Evolutionary conservation across 2,888 invertebrate species (phyloP), one percentile per base, ranked within the genome.

Genomic region (Itoplectis maculator): DNA sequence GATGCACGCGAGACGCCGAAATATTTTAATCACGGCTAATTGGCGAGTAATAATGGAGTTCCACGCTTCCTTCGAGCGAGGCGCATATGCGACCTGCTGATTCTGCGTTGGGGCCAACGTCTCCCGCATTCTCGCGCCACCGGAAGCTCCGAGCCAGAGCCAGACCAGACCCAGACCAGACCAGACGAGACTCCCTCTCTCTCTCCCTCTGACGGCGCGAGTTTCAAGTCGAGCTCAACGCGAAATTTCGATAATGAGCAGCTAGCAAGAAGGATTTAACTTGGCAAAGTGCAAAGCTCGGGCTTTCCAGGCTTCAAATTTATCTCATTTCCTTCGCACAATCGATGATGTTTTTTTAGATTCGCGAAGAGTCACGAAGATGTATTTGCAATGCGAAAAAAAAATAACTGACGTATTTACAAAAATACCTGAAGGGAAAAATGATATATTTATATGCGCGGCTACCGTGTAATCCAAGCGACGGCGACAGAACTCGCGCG

Each of bases 11-110:
- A 91, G 91, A 91, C 89, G 88, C 91, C 92, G 87, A 92, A 92
- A 92, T 92, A 92, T 92, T 92, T 92, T 92, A 92, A 92, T 92
- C 91, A 92, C 91, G 88, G 92, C 92, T 92, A 92, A 92, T 92
- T 91, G 91, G 87, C 88, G 91, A 92, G 92, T 91, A 92, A 92
- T 92, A 92, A 92, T 91, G 90, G 91, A 92, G 91, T 92, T 92
- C 91, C 92, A 88, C 82, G 87, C 85, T 85, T 73, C 80, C 78
- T 72, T 59, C 68, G 59, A 70, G 63, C 68, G 66, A 81, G 81
- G 78, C 20, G 82, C 29, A 2, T 29, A 59, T 51, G 84, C 87
- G 86, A 84, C 87, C 86, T 74, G 84, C 75, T 54, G 76, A 85
- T 85, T 87, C 83, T 86, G 86, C 49, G 85, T 83, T 85, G 63